Base-by-base conservation (phyloP, 2,113 vertebrate species). In the Thunnus maccoyii region DNA sequence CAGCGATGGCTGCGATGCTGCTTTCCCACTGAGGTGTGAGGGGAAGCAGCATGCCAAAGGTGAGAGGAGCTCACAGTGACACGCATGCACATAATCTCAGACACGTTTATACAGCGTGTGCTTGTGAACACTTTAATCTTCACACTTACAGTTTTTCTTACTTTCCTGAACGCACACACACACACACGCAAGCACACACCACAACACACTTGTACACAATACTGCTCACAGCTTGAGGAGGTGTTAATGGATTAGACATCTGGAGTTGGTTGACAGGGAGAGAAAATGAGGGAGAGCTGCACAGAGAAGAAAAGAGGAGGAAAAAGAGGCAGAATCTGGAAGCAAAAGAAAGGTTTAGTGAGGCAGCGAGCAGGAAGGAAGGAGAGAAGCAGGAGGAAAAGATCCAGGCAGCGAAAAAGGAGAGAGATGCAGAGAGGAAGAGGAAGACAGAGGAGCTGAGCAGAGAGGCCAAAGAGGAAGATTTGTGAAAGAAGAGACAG, bases 171-270 rank as follows among this genome's bases (percentile, higher is more conserved):
- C 74, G 25, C 68, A 47, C 68, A 66, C 65, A 76, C 64, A 25
- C 68, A 16, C 36, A 66, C 78, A 32, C 30, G 51, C 66, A 57
- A 65, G 69, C 36, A n/a, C 52, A 54, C 75, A 74, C 76, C 66
- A 66, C 68, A 57, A 68, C 67, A 58, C 89, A 86, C 70, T 89
- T 82, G 68, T 89, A 73, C 89, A 90, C 92, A 91, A 92, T 86
- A 79, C 82, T 47, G 71, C 88, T 93, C 86, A 89, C 91, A 92
- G 88, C 89, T 94, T 91, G 93, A 93, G 83, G 89, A 94, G 93
- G 94, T 95, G 94, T 94, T 95, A 93, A 95, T 94, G 94, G 94
- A 94, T 94, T 92, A 94, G 94, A 94, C 94, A 95, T 95, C 94
- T 95, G 94, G 91, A 94, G 87, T 93, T 91, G 91, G 89, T 91